Base-by-base conservation (phyloP, 2,113 vertebrate genomes). In the Ornithorhynchus anatinus region DNA sequence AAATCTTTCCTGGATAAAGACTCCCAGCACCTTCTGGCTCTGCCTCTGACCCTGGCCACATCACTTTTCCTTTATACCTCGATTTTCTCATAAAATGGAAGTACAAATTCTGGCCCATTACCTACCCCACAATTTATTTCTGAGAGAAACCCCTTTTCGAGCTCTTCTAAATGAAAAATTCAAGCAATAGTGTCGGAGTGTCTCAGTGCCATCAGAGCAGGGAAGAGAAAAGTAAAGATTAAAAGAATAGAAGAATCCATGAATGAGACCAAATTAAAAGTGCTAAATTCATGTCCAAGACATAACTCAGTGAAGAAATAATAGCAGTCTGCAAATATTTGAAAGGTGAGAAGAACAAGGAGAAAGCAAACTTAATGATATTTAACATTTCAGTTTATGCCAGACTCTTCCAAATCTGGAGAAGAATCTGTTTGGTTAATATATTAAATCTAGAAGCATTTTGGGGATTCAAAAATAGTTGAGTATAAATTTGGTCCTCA, bases 301-400 rank as follows among this genome's bases (percentile, higher is more conserved):
- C 56, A 75, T 84, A 79, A 75, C 48, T 78, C 79, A 60, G 59
- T 67, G 12, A 48, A 67, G 63, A 80, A 69, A 64, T 67, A 59
- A 70, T 37, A 81, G 64, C 71, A 23, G 39, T 31, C 36, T 44
- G 57, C 66, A 66, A 72, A 63, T 54, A 53, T 50, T 44, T 35
- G 66, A 66, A 63, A 67, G 38, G 58, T 35, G 66, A 66, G 59
- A 67, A 42, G 58, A 38, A 1, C 3, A 43, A 60, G 45, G 32
- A 25, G 42, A 77, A 79, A 29, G 61, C 38, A 40, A 57, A 47
- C 48, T 63, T 79, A 66, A 77, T 77, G 53, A 60, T 15, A 16
- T 62, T n/a, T 69, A 75, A 67, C 79, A 66, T 80, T 82, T 58
- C 7, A 1, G 17, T 0, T 0, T 31, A 37, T 56, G 29, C 66